phyloP scores from a whole-genome alignment of 2,113 vertebrate genomes.

The Eptesicus fuscus region DNA sequence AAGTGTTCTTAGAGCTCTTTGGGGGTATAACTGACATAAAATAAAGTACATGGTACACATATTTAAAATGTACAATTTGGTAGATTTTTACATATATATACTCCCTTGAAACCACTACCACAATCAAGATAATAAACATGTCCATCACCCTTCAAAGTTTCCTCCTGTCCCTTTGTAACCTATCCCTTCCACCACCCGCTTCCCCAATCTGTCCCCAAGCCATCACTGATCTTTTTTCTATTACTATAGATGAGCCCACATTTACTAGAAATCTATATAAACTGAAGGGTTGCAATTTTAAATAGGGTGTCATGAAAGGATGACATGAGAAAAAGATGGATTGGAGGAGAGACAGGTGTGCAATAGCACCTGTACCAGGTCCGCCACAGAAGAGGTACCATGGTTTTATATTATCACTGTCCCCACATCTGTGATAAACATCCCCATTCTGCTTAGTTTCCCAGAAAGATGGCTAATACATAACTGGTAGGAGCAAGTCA shows the following conservation, averaged over 20 bases:
- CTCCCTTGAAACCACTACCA: background rate
- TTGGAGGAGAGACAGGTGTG: background rate
- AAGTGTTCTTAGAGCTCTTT: background rate
- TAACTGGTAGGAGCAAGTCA: background rate
- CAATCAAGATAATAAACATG: background rate
- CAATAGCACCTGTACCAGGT: rapidly evolving
- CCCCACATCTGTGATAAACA: background rate
- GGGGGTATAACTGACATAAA: background rate
- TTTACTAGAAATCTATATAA: background rate
- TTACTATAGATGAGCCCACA: background rate
- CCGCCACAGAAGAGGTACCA: rapidly evolving
- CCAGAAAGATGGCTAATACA: background rate
- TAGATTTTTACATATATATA: background rate
- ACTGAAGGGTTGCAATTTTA: background rate
- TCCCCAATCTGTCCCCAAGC: background rate
- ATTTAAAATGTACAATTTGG: background rate
- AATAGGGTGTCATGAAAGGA: background rate
- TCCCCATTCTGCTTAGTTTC: background rate
- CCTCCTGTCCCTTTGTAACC: background rate
- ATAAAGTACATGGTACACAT: background rate
- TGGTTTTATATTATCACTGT: background rate
- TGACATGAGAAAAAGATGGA: background rate
- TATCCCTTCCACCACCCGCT: background rate
- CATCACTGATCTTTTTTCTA: background rate
- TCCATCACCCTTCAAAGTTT: background rate